Conservation (phyloP, 2,113 vertebrate genomes). For the Oncorhynchus keta region DNA sequence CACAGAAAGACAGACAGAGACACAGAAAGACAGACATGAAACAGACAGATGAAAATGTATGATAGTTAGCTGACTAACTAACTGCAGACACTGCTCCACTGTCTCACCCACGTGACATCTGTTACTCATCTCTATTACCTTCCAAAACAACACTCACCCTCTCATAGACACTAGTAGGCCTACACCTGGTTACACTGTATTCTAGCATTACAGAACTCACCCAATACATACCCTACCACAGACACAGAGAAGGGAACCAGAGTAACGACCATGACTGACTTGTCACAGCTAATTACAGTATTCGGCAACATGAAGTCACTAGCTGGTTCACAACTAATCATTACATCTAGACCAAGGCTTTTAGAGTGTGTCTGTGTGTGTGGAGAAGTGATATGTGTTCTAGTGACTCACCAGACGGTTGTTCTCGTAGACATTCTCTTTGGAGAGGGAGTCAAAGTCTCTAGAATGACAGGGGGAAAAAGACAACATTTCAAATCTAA, state of each 20-base stretch:
- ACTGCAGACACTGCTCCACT: neutral
- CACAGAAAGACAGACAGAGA: too few relatives aligned
- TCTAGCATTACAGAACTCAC: neutral
- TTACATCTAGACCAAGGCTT: neutral
- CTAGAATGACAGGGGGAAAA: constrained; percentile 73
- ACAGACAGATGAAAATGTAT: constrained; percentile 5
- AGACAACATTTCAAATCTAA: neutral
- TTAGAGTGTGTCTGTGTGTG: neutral
- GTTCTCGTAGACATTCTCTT: constrained; percentile 95
- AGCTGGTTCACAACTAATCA: neutral
- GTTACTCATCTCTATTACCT: too few relatives aligned
- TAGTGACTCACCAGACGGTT: constrained; percentile 90
- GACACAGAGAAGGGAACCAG: neutral
- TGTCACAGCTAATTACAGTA: constrained; percentile 2
- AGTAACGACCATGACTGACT: neutral
- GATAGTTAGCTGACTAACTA: neutral
- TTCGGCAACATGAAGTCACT: neutral
- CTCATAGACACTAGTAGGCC: too few relatives aligned
- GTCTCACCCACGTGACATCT: neutral
- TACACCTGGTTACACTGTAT: too few relatives aligned
- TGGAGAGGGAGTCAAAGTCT: constrained; percentile 91
- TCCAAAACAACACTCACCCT: too few relatives aligned
- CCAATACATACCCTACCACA: neutral
- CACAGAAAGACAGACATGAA: neutral
- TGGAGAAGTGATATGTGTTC: neutral